phyloP scores from a whole-genome alignment of 2,888 invertebrate species.

The Diploptera punctata region DNA sequence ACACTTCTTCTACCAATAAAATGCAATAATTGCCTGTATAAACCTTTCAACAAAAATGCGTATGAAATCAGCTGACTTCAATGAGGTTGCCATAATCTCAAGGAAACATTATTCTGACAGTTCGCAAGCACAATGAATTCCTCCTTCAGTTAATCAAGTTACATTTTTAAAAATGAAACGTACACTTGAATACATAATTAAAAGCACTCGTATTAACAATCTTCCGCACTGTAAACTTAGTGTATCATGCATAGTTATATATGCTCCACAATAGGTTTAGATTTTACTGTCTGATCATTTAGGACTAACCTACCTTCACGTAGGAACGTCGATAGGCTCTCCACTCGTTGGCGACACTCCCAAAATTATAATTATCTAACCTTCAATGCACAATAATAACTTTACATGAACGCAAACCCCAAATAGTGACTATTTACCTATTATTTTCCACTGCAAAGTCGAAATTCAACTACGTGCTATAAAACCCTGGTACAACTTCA shows the following conservation, averaged over 20 bases:
- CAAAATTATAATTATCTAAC: not conserved
- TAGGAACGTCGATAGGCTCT: conserved; percentile 42
- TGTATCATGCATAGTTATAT: not conserved
- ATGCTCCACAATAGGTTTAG: not conserved
- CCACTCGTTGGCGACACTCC: conserved; percentile 18
- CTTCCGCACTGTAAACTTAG: no score
- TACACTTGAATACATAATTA: no score
- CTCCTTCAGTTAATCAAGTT: conserved; percentile 33
- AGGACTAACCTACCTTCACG: conserved; percentile 54
- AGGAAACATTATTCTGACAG: conserved; percentile 36
- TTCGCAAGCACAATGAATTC: conserved; percentile 6
- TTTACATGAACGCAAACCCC: not conserved
- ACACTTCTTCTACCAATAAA: no score
- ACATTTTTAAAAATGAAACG: no score
- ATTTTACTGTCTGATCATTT: conserved; percentile 27
- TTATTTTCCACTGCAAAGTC: conserved; percentile 30
- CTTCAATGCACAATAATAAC: conserved; percentile 7
- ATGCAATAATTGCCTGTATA: no score
- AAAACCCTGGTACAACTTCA: conserved; percentile 33
- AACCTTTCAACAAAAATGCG: not conserved
- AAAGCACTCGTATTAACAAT: no score
- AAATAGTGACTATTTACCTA: conserved; percentile 32
- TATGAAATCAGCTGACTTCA: conserved; percentile 36
- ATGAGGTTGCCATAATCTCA: conserved; percentile 24
- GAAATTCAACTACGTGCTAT: conserved; percentile 24